These are phyloP conservation scores for Peromyscus melanophrys DNA, from an alignment of 2,797 vertebrate genomes.

Conservation along the genomic window DNA sequence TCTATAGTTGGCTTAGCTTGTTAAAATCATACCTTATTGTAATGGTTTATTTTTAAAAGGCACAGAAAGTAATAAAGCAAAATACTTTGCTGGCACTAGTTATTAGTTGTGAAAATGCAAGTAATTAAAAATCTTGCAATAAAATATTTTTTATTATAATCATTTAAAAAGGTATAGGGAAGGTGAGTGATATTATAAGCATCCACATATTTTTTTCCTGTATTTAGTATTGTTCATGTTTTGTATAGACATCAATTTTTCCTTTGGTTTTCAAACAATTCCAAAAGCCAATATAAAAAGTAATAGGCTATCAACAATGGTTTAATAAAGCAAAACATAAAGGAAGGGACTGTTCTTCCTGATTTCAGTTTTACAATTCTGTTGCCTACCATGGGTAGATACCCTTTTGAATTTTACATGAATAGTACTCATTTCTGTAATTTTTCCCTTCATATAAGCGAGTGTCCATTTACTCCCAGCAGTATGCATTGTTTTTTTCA, in stretches of 20 bases:
- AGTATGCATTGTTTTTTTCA: constrained; percentile 47
- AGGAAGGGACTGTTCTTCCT: not conserved
- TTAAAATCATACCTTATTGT: constrained; percentile 8
- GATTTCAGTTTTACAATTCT: constrained; percentile 34
- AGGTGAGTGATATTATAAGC: not conserved
- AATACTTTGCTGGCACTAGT: not conserved
- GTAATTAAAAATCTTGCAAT: constrained; percentile 15
- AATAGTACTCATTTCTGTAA: constrained; percentile 13
- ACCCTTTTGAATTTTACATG: constrained; percentile 1
- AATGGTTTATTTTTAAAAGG: constrained; percentile 39
- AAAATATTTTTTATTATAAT: constrained; percentile 47
- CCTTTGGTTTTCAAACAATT: constrained; percentile 25
- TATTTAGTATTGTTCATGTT: constrained; percentile 49
- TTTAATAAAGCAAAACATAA: constrained; percentile 31
- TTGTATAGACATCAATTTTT: not conserved
- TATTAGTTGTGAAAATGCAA: constrained; percentile 34
- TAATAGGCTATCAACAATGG: not conserved
- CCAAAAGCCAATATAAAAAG: constrained; percentile 23
- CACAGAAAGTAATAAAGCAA: constrained; percentile 9
- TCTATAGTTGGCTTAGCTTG: not conserved
- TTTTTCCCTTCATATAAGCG: not conserved
- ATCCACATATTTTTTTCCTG: not conserved
- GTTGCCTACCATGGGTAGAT: not conserved
- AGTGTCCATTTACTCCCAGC: not conserved
- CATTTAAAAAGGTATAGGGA: not conserved